These are phyloP conservation scores for Procambarus virginalis DNA, from an alignment of 1,140 invertebrate species.

Conservation along the genomic window DNA sequence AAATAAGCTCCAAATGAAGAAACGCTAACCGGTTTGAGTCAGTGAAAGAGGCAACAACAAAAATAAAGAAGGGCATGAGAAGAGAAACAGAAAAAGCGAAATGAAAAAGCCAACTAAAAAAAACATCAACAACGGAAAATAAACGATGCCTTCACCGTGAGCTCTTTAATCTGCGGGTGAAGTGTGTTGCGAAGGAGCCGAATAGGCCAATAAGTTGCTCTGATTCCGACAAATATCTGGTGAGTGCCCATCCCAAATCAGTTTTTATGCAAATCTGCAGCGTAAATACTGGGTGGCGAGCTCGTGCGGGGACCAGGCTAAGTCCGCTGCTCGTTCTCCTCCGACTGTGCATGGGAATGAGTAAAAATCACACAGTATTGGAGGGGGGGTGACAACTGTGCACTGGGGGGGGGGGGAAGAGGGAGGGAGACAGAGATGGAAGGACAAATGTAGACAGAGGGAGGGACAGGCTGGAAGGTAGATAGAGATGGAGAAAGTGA, in stretches of 20 bases:
- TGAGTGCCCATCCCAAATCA: constrained; percentile 69
- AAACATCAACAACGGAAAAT: constrained; percentile 36
- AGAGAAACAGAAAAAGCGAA: constrained; percentile 1
- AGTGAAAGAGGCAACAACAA: background rate
- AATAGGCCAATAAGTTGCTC: constrained; percentile 70
- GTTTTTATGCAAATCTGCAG: constrained; percentile 69
- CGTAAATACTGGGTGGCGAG: constrained; percentile 55
- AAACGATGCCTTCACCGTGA: constrained; percentile 58
- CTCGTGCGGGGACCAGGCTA: constrained; percentile 27
- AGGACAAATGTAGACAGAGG: background rate
- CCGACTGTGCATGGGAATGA: constrained; percentile 48
- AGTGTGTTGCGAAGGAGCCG: constrained; percentile 62
- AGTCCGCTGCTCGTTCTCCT: constrained; percentile 33
- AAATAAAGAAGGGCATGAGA: background rate
- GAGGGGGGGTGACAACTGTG: constrained; percentile 10
- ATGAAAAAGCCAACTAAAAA: constrained; percentile 5
- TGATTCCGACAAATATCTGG: constrained; percentile 71
- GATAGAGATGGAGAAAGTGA: background rate
- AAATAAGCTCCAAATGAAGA: background rate
- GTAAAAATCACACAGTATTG: constrained; percentile 47
- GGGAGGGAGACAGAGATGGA: background rate
- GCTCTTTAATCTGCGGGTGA: constrained; percentile 64
- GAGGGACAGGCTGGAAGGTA: background rate
- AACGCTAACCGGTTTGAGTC: background rate
- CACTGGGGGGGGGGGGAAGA: background rate